Evolutionary conservation across 2,797 vertebrate genomes (phyloP).

Genomic region (Halcyon badia): DNA sequence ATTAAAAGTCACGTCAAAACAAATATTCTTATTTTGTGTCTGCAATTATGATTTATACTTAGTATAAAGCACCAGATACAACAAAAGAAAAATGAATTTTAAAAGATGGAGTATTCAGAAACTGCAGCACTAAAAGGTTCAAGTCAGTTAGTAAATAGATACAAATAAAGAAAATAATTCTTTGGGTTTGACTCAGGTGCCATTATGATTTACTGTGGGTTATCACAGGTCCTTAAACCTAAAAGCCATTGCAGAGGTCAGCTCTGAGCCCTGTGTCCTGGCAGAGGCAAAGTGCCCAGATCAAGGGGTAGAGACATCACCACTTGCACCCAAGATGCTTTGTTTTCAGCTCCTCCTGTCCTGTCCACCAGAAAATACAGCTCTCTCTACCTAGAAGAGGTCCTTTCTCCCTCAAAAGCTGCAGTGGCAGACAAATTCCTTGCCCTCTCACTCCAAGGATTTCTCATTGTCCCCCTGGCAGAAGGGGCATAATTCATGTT

Average conservation of each 20-base stretch:
- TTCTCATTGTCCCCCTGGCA: background rate
- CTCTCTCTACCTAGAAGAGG: background rate
- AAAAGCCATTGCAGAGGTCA: background rate
- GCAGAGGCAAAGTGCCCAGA: background rate
- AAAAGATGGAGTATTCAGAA: background rate
- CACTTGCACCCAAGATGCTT: background rate
- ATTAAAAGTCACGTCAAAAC: background rate
- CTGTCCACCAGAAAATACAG: background rate
- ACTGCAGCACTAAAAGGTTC: background rate
- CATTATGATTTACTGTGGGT: background rate
- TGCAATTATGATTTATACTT: constrained; percentile 1
- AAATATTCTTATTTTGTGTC: background rate
- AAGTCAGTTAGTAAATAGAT: background rate
- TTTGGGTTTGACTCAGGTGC: background rate
- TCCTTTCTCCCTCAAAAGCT: background rate
- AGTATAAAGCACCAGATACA: background rate
- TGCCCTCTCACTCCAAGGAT: background rate
- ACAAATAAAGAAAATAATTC: background rate
- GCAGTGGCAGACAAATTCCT: background rate
- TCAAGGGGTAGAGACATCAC: background rate
- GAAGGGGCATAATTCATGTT: background rate
- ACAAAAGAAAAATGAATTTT: background rate
- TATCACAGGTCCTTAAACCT: background rate
- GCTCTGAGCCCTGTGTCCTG: background rate
- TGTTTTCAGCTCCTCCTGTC: background rate